Conservation (phyloP, 2,113 vertebrate species). For the Bubo scandiacus region DNA sequence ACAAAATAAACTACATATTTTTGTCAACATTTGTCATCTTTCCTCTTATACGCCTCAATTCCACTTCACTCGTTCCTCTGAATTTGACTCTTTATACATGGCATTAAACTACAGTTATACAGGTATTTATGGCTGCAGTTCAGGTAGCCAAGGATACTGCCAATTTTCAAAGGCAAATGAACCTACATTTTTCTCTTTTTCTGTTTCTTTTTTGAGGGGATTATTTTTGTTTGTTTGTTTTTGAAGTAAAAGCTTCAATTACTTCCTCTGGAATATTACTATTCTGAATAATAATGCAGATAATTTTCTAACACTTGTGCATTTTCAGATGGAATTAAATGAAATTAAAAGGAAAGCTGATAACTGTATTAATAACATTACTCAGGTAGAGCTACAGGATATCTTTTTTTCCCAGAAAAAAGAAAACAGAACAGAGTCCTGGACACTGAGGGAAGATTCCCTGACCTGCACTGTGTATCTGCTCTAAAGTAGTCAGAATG, state of each 20-base stretch:
- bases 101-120: background rate
- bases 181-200: background rate
- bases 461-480: background rate
- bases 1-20: background rate
- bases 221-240: background rate
- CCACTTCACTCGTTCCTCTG: background rate
- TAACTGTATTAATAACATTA: background rate
- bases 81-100: background rate
- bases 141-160: background rate
- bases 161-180: background rate
- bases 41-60: background rate
- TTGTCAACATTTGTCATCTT: background rate
- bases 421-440: background rate
- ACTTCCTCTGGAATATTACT: background rate
- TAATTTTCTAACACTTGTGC: background rate
- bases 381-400: background rate
- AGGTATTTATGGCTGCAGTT: background rate
- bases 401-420: background rate
- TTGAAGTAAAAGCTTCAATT: background rate
- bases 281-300: background rate
- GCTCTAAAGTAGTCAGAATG: background rate
- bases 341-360: background rate
- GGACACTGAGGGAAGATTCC: background rate
- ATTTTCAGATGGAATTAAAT: background rate
- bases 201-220: background rate